phyloP scores from a whole-genome alignment of 2,113 vertebrate species.

The Sapayoa aenigma region DNA sequence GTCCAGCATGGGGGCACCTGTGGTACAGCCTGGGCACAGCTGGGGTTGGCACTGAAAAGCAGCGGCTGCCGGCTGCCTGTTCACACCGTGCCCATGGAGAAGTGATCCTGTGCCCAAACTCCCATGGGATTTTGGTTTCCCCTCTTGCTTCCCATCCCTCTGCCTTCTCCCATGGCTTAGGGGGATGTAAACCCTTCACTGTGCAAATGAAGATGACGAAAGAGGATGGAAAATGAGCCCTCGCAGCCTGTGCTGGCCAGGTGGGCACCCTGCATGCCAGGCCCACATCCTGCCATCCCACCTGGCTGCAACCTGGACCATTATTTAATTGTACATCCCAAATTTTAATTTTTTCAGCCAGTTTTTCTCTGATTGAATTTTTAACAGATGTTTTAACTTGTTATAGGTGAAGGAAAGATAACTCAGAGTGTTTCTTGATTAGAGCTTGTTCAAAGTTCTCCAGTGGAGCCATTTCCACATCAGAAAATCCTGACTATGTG shows the following conservation, averaged over 20 bases:
- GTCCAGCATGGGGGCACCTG: neutral
- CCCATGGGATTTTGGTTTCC: rapidly evolving
- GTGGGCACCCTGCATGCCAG: neutral
- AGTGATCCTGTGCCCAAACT: neutral
- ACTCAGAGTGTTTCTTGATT: neutral
- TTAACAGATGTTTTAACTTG: constrained; percentile 5
- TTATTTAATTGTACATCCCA: neutral
- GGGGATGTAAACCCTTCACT: neutral
- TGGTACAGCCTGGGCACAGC: rapidly evolving
- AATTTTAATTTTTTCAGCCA: neutral
- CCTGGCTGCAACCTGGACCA: neutral
- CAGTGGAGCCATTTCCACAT: neutral
- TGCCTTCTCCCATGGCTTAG: neutral
- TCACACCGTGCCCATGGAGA: rapidly evolving
- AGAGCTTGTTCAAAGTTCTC: neutral
- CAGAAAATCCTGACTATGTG: constrained; percentile 18
- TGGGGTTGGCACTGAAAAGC: rapidly evolving
- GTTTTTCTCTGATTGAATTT: neutral
- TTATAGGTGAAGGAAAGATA: neutral
- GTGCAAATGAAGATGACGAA: neutral
- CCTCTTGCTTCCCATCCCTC: neutral
- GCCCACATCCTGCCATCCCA: neutral
- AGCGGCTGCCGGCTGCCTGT: rapidly evolving
- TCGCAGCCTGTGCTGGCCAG: neutral
- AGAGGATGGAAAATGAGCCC: neutral